Base-by-base conservation (phyloP, 2,113 vertebrate species). In the Myrmecophaga tridactyla region DNA sequence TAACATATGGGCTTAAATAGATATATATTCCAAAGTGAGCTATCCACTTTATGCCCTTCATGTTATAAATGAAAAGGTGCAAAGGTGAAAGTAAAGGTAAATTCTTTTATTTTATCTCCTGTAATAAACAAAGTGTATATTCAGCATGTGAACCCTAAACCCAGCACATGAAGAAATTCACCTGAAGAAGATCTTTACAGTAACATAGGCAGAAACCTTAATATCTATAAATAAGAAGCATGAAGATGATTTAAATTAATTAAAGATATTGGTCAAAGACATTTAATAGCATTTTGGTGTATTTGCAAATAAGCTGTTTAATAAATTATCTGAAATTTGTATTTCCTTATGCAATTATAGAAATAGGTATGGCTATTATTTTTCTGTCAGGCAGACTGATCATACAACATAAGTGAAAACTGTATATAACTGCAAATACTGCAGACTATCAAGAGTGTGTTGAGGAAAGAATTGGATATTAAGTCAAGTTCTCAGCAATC, bases 1-100 rank as follows among this genome's bases (percentile, higher is more conserved):
- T 72, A 51, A 29, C 7, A 0, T 23, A 29, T 7, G 1, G 46
- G 3, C 0, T n/a, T n/a, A 17, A 1, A 7, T 7, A 43, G n/a
- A n/a, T 0, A 2, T 4, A 12, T 15, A 56, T n/a, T 17, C 0
- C 34, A 58, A 34, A 48, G 56, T 3, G 0, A 43, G 25, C 23
- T 46, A 6, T 23, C 8, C 4, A 12, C 75, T 36, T 56, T 13
- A 3, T 20, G 34, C 34, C 51, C 31, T 70, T 13, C 4, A 27
- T 70, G 53, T 3, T 18, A 58, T 69, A n/a, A 69, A 23, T 41
- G 80, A 72, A 27, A 27, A 48, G 56, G 12, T 13, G 51, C 13
- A 27, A 27, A 39, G 27, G n/a, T 43, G 10, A 5, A 39, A 46
- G 27, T 6, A 34, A 41, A 62, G 36, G 41, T 2, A 9, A 7